A percentile compares a stretch with the other conserved stretches of the same genome.
Evolutionary conservation across 2,113 vertebrate genomes (phyloP).

Genomic region (Drymodes brunneopygia): DNA sequence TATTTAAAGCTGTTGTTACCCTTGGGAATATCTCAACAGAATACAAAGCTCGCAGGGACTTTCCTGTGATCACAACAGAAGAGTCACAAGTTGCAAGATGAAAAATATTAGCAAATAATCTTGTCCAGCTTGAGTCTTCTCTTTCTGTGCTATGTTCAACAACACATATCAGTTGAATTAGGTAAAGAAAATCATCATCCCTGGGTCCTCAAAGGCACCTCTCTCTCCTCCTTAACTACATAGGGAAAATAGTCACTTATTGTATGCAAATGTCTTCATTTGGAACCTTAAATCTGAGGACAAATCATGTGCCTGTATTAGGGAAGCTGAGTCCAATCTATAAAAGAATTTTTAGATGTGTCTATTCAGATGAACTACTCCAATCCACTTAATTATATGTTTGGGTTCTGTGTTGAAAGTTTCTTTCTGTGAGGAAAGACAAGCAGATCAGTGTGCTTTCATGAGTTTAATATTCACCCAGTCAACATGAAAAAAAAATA

Average conservation of each 20-base stretch:
- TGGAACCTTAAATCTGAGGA: background rate
- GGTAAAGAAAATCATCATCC: background rate
- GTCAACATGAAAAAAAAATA: background rate
- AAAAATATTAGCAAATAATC: background rate
- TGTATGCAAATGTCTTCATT: background rate
- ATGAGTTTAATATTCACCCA: background rate
- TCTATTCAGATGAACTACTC: background rate
- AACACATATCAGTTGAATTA: fast-evolving
- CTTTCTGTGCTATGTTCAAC: background rate
- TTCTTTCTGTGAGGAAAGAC: background rate
- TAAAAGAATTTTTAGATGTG: background rate
- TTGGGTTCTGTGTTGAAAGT: background rate
- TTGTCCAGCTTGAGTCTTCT: background rate
- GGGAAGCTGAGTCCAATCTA: background rate
- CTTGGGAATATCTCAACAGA: background rate
- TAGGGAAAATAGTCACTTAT: background rate
- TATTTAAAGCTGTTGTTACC: background rate
- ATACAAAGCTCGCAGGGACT: background rate
- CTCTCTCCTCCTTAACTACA: background rate
- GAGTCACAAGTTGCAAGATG: background rate
- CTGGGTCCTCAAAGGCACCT: background rate
- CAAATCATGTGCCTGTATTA: background rate
- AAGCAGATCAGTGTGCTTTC: background rate
- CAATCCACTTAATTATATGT: background rate
- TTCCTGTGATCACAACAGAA: background rate